Base-by-base conservation (phyloP, 2,888 invertebrate genomes). In the Scotopteryx bipunctaria region DNA sequence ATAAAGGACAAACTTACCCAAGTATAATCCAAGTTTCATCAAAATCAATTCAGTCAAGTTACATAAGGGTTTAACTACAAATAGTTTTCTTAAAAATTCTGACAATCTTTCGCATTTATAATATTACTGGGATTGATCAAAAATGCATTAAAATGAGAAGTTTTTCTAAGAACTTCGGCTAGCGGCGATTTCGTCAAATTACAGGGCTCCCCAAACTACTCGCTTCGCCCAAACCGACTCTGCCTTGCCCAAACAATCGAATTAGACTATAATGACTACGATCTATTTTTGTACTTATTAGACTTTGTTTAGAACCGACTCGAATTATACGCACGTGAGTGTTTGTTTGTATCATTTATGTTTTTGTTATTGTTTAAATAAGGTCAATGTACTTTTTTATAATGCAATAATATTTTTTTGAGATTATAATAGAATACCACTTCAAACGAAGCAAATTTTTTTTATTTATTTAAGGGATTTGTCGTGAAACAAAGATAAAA, bases 211-310 rank as follows among this genome's bases (percentile, higher is more conserved):
- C 64, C 65, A 71, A 78, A 77, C 71, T 54, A 76, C 79, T 71
- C 72, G 73, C 76, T 75, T 74, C 76, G 81, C 72, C 75, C 84
- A 79, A 81, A 85, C 48, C 40, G 40, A 45, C 55, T 58, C 81
- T 78, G 79, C 80, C 78, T 74, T 81, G 77, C 81, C 86, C 86
- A 86, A 86, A 86, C 83, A 87, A 83, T 82, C 83, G 77, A 84
- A 86, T 87, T 86, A 84, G 76, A 67, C 72, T 72, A 71, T 86
- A 87, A 87, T 87, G 76, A 81, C 78, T 67, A 63, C 68, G 65
- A 71, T 51, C 54, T 59, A 61, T 59, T 61, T 55, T 59, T 46
- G 35, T 58, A 63, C n/a, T n/a, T n/a, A n/a, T 57, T 46, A 59
- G 53, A 55, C 59, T 51, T 59, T 56, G 51, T 61, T 41, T 43